A percentile compares a stretch with the other conserved stretches of the same genome.
phyloP scores from a whole-genome alignment of 2,113 vertebrate genomes.

The Todiramphus saurophagus region DNA sequence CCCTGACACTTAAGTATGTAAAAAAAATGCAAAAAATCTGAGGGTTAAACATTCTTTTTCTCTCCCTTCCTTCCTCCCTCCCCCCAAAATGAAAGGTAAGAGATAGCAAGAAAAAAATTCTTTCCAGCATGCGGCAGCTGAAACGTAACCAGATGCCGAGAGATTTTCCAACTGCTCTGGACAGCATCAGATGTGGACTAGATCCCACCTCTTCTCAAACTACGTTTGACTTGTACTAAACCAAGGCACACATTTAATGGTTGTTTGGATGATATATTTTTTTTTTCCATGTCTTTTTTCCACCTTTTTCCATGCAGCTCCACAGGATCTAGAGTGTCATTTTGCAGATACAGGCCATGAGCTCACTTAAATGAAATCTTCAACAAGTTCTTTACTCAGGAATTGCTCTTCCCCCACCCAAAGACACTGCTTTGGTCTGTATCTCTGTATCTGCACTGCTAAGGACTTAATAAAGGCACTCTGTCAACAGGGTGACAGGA shows the following conservation, averaged over 20 bases:
- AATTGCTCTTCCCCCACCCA: not conserved
- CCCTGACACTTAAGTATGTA: not conserved
- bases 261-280: no score
- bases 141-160: not conserved
- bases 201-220: not conserved
- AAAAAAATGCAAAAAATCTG: not conserved
- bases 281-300: no score
- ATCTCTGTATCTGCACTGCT: not conserved
- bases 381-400: not conserved
- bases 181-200: not conserved
- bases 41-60: not conserved
- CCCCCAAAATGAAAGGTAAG: not conserved
- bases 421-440: not conserved
- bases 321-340: not conserved
- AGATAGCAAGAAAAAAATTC: not conserved
- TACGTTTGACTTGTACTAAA: not conserved
- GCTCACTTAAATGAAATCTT: not conserved
- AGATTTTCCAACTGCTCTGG: not conserved
- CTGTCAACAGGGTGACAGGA: not conserved
- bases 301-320: not conserved
- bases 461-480: not conserved
- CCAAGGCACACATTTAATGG: not conserved
- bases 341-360: not conserved
- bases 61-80: not conserved
- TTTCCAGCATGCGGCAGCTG: not conserved